A percentile compares a stretch with the other conserved stretches of the same genome.
Conservation (phyloP, 2,797 vertebrate species). For the Limosa lapponica region DNA sequence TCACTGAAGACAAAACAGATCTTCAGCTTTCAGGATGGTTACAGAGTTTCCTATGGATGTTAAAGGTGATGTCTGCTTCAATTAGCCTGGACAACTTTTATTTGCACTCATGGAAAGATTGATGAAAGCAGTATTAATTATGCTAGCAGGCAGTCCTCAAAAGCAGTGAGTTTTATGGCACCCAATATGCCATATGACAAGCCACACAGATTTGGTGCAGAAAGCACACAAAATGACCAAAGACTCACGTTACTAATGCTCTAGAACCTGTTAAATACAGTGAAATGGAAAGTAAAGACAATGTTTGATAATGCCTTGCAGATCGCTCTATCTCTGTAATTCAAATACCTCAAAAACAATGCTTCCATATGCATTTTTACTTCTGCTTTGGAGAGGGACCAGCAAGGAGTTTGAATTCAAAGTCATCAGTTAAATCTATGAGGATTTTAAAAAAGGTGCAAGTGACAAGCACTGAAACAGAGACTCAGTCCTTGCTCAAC, state of each 20-base stretch:
- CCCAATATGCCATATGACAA: neutral
- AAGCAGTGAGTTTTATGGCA: neutral
- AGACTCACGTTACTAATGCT: neutral
- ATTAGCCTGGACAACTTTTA: neutral
- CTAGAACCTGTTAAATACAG: neutral
- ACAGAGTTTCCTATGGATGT: neutral
- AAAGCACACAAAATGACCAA: neutral
- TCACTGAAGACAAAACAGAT: neutral
- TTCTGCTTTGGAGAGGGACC: neutral
- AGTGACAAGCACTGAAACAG: constrained; percentile 29
- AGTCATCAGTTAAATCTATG: neutral
- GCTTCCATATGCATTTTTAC: constrained; percentile 1
- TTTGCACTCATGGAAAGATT: neutral
- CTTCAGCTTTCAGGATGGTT: neutral
- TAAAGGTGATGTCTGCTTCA: neutral
- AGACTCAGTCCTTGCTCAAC: neutral
- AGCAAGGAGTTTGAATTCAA: constrained; percentile 1
- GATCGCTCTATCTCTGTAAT: neutral
- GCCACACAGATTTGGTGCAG: neutral
- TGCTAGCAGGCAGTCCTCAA: neutral
- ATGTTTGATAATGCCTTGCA: neutral
- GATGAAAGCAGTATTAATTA: neutral
- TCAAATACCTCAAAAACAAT: neutral
- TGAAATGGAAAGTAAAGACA: neutral
- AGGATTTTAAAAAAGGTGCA: neutral